Evolutionary conservation across 2,797 vertebrate species (phyloP), one percentile per base, ranked within the genome.

Genomic region (Ctenochaetus hawaiiensis): DNA sequence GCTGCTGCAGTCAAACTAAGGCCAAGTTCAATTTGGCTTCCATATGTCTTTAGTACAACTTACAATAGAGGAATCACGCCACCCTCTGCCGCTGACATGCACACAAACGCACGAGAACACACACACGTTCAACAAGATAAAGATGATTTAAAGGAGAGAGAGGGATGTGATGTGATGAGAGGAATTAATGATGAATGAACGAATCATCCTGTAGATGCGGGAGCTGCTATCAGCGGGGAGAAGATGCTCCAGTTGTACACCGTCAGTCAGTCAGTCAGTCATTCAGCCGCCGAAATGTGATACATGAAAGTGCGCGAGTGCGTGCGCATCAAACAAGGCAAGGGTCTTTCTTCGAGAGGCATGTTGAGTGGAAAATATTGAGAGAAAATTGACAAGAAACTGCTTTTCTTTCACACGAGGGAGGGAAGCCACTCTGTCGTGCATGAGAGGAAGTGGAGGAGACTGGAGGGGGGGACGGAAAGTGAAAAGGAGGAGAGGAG

Each of bases 11-110:
- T 90, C 80, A 79, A 80, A 84, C 76, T 8, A 79, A 78, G 81
- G 85, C 91, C 92, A 92, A 90, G 87, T 70, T 80, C 60, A 83
- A 87, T 91, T 90, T 91, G 88, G 88, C 89, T 85, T 78, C 80
- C 62, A 71, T 72, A 68, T 62, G 67, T 80, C 84, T 84, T 75
- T 78, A 69, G 64, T 58, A 59, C 65, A 65, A 69, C 70, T 84
- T 85, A 75, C 75, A 83, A 82, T 23, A 26, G 75, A 85, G 76
- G 70, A 84, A 83, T 85, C 34, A 58, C 54, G 57, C 72, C 65
- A 63, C 63, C 80, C 67, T 85, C 80, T 67, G 77, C 73, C 83
- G 77, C 81, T 47, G 20, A 67, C 53, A 71, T 12, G 39, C 37
- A 45, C 73, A 78, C 58, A 69, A 9, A 80, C 0, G 0, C 56